phyloP scores from a whole-genome alignment of 2,113 vertebrate genomes.

The Meriones unguiculatus region DNA sequence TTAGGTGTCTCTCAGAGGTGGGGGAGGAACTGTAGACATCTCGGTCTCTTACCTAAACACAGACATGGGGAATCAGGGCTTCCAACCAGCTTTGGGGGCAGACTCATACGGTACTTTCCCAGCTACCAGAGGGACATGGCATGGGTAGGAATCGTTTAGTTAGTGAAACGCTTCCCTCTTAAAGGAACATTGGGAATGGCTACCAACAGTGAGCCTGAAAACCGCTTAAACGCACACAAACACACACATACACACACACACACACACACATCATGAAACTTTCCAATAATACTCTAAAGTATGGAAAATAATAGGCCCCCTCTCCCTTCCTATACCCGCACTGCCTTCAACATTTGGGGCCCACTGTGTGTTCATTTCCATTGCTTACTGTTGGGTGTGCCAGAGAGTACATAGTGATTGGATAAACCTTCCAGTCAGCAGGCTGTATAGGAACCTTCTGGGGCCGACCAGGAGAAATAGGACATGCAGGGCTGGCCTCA shows the following conservation, averaged over 20 bases:
- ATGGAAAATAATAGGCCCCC: neutral
- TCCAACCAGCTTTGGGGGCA: neutral
- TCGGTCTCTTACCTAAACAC: fast-evolving
- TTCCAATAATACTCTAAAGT: neutral
- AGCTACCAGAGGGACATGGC: neutral
- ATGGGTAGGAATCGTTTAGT: neutral
- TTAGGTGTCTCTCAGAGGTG: neutral
- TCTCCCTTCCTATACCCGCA: fast-evolving
- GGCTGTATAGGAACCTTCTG: fast-evolving
- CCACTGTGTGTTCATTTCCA: neutral
- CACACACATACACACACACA: neutral
- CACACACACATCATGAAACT: neutral
- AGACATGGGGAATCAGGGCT: fast-evolving
- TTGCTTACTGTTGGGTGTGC: neutral
- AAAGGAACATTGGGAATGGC: neutral
- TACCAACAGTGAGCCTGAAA: neutral
- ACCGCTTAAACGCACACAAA: neutral
- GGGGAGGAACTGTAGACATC: too few relatives aligned
- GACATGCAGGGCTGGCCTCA: neutral
- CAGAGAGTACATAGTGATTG: neutral
- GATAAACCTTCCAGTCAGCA: neutral
- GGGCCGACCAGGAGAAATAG: neutral
- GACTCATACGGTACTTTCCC: fast-evolving
- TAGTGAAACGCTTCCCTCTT: neutral
- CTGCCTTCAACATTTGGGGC: neutral